Percentiles rank a stretch among this genome's conserved stretches.
Conservation (phyloP, 2,888 invertebrate genomes). For the Stenotaenia linearis region DNA sequence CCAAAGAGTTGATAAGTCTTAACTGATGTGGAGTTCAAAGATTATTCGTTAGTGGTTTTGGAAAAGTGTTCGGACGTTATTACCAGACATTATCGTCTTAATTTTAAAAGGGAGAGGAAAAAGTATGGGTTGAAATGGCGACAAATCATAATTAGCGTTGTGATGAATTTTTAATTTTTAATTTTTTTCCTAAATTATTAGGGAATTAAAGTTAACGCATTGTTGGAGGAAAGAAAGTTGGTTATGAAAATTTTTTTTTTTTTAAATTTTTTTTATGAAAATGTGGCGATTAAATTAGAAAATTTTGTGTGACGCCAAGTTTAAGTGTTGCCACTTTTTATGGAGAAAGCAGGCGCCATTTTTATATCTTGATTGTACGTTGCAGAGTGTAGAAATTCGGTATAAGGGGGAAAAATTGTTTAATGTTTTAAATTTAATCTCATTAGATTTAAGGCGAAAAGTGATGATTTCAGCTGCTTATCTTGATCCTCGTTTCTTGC, state of each 20-base stretch:
- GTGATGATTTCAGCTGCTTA: not conserved
- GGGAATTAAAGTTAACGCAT: no score
- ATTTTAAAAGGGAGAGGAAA: not conserved
- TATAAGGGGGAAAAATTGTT: not conserved
- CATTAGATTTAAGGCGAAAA: not conserved
- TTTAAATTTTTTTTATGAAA: not conserved
- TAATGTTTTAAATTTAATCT: not conserved
- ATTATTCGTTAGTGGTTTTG: not conserved
- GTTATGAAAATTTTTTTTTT: not conserved
- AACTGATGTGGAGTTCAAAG: not conserved
- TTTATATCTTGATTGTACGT: not conserved
- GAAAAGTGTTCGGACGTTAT: not conserved
- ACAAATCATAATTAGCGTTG: not conserved
- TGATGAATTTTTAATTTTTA: not conserved
- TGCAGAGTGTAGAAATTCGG: not conserved
- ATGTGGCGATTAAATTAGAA: not conserved
- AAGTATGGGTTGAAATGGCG: not conserved
- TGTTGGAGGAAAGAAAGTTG: no score
- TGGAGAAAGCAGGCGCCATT: not conserved
- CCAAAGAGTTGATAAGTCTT: not conserved
- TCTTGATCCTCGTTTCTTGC: not conserved
- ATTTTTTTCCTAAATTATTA: not conserved
- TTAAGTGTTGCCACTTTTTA: not conserved
- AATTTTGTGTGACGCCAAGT: not conserved
- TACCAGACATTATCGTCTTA: not conserved